Evolutionary conservation across 2,797 vertebrate species (phyloP).

Genomic region (Leptatherina wallacei): DNA sequence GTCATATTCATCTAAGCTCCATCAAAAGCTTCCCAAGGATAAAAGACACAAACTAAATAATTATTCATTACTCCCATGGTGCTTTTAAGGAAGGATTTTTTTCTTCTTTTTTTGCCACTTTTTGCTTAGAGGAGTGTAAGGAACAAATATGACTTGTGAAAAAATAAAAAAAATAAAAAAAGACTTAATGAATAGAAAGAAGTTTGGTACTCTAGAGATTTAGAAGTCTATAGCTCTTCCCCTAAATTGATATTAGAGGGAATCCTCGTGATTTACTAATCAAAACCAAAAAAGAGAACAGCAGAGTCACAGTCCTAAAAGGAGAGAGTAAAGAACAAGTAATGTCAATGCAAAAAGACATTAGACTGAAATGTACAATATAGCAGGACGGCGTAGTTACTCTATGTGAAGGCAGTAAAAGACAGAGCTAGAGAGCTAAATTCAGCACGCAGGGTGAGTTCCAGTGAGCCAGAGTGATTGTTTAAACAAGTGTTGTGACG

Average conservation of each 20-base stretch:
- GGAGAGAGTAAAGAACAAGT: constrained; percentile 24
- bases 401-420: constrained; percentile 57
- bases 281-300: constrained; percentile 26
- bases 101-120: not conserved
- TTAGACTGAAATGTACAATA: constrained; percentile 51
- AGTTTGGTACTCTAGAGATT: constrained; percentile 17
- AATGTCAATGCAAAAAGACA: constrained; percentile 18
- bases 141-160: constrained; percentile 39
- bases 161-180: constrained; percentile 19
- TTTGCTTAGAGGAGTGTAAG: constrained; percentile 6
- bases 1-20: constrained; percentile 22
- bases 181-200: constrained; percentile 14
- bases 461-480: constrained; percentile 64
- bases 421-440: constrained; percentile 61
- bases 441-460: constrained; percentile 63
- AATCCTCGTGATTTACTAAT: constrained; percentile 25
- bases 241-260: constrained; percentile 10
- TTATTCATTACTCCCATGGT: constrained; percentile 36
- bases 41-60: constrained; percentile 44
- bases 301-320: constrained; percentile 16
- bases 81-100: constrained; percentile 19
- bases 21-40: constrained; percentile 36
- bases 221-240: constrained; percentile 7
- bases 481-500: constrained; percentile 76
- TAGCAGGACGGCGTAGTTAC: constrained; percentile 55